Base-by-base conservation (phyloP, 2,888 invertebrate genomes). In the Plemyria rubiginata region DNA sequence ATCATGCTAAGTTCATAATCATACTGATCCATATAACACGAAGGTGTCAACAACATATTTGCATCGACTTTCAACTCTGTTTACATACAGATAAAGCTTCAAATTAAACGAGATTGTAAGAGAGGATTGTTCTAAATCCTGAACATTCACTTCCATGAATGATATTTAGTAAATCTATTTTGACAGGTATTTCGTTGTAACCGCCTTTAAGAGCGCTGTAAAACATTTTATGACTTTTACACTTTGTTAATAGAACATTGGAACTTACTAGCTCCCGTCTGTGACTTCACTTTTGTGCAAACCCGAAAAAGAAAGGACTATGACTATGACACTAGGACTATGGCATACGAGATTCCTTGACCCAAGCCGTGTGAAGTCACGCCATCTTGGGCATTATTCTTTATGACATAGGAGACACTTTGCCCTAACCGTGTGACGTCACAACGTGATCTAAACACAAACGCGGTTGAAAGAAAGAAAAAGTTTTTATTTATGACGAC, bases 91-190 rank as follows among this genome's bases (percentile, higher is more conserved):
- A 22, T 40, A 51, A 16, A 9, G 51, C 36, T 38, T 6, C n/a
- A 11, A 38, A 36, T 38, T n/a, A 16, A 0, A 9, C 32, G 6
- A n/a, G n/a, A n/a, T 36, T 36, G 0, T 2, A 4, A 16, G 38
- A 38, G 7, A 7, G 38, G 4, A 22, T 15, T 38, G 15, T 12
- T 15, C 38, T 38, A 51, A 51, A 51, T 38, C 38, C 15, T 11
- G 1, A 36, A 38, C 51, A 51, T 50, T 50, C 50, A 5, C 50
- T 50, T 32, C 15, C 29, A 32, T 15, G 50, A 51, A 51, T 38
- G 38, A 51, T 51, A 38, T 51, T 51, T 32, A 45, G n/a, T 48
- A 46, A 48, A 51, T 51, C 38, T 38, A 38, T 51, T 51, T 51
- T 51, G 38, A 51, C 38, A 51, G 28, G 4, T 43, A 8, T 29